Evolutionary conservation across 1,140 invertebrate species (phyloP).

Genomic region (Rhopalosiphum padi): DNA sequence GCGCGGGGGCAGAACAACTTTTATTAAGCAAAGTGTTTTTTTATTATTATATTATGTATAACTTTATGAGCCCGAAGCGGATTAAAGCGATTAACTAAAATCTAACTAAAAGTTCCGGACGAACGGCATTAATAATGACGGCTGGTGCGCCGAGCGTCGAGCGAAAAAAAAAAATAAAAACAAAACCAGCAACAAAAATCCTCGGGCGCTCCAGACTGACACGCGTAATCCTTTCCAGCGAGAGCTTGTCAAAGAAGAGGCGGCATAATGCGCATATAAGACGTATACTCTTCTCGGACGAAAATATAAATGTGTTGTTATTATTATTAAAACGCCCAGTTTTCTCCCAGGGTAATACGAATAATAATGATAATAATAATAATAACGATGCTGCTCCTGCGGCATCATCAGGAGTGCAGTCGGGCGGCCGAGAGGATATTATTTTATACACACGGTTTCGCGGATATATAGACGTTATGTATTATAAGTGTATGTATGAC

Average conservation of each 20-base stretch:
- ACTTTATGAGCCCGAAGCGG: not conserved
- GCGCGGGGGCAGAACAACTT: not conserved
- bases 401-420: too few species aligned
- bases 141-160: not conserved
- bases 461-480: not conserved
- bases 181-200: not conserved
- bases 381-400: not conserved
- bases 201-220: constrained; percentile 18
- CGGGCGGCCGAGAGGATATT: not conserved
- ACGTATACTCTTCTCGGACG: not conserved
- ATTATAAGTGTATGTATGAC: not conserved
- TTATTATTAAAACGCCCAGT: constrained; percentile 14
- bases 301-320: not conserved
- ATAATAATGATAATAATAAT: not conserved
- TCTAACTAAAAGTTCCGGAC: constrained; percentile 14
- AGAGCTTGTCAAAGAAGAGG: constrained; percentile 20
- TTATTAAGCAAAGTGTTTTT: constrained; percentile 7
- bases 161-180: not conserved
- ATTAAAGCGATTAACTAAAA: not conserved
- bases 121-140: not conserved
- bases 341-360: not conserved
- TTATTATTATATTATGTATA: constrained; percentile 20
- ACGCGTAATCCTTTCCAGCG: constrained; percentile 13
- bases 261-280: not conserved
- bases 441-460: not conserved